Base-by-base conservation (phyloP, 2,797 vertebrate species). In the Acrossocheilus wenchowensis region DNA sequence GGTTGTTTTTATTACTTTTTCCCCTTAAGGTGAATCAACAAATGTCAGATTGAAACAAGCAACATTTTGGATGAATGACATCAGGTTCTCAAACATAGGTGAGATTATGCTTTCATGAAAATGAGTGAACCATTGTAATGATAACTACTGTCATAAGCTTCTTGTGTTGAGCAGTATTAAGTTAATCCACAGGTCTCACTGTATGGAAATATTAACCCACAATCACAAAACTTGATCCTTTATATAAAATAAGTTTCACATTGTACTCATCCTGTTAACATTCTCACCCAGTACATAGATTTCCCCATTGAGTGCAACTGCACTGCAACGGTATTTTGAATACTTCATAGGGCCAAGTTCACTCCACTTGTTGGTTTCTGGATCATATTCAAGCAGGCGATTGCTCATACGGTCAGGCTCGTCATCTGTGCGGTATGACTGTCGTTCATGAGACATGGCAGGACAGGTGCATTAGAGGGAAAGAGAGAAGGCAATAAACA, bases 361-460 rank as follows among this genome's bases (percentile, higher is more conserved):
- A 6, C 81, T 94, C 98, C 98, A 99, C 89, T 95, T 97, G 91
- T 99, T 98, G 92, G 91, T 95, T 88, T 95, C 91, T 0, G 98
- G 97, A 90, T 99, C 95, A 45, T 98, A 99, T 89, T 95, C 95
- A 92, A 99, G 94, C 41, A 94, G 94, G 86, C 95, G 96, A 95
- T 97, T 98, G 93, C 97, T 99, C 92, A 99, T 96, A 90, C 97
- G 96, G 91, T 99, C 98, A 0, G 97, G 98, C 92, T 99, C 98
- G 89, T 99, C 98, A 88, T 99, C 97, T 86, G 95, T 95, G 88
- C 95, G 95, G 94, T 97, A 97, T 81, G 93, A 94, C 95, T 96
- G 91, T 78, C 90, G n/a, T 36, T 83, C 75, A 83, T 77, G 14
- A 90, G 91, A 94, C 62, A 82, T 86, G 90, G 62, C 89, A 90